Base-by-base conservation (phyloP, 1,140 invertebrate genomes). In the Neuroterus valhalla region DNA sequence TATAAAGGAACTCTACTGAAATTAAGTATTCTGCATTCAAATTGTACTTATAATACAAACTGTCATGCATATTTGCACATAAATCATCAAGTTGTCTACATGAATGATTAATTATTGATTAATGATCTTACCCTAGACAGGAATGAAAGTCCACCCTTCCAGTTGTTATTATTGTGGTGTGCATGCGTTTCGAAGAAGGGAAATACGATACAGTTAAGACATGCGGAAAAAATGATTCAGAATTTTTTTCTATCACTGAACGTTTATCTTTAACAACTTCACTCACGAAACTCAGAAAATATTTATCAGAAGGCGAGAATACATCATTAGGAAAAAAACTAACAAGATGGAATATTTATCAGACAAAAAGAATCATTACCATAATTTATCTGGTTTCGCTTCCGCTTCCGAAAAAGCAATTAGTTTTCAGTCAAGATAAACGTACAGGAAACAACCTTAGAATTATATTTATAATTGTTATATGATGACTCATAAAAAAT, bases 131-230 rank as follows among this genome's bases (percentile, higher is more conserved):
- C 89, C 89, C 88, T 88, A 86, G 86, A 89, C 78, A 89, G 87
- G 80, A 89, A 88, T 67, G 87, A 79, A 86, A 87, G 81, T 82
- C 88, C 87, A 86, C 81, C 82, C 89, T 90, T 89, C 86, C 84
- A 89, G 85, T 86, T 86, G 86, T 88, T 88, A 88, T 82, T 83
- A 85, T 86, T 82, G 77, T 72, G 83, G 80, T 86, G 81, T 78
- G 86, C 82, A 89, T 86, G 87, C 85, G 82, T 86, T 84, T 75
- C 84, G 84, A 84, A 69, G 84, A 84, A 76, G 69, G 81, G 72
- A 82, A 77, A 79, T 76, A 77, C 72, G 78, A 77, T 76, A 75
- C 44, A 45, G 31, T 66, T 71, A 44, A 71, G 8, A 38, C 21
- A 50, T 71, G 19, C 42, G 17, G 55, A 43, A 71, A 71, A 55